Percentiles rank a stretch among this genome's conserved stretches.
These are phyloP conservation scores for Protobothrops flavoviridis DNA, from an alignment of 2,113 vertebrate species.

Conservation along the genomic window DNA sequence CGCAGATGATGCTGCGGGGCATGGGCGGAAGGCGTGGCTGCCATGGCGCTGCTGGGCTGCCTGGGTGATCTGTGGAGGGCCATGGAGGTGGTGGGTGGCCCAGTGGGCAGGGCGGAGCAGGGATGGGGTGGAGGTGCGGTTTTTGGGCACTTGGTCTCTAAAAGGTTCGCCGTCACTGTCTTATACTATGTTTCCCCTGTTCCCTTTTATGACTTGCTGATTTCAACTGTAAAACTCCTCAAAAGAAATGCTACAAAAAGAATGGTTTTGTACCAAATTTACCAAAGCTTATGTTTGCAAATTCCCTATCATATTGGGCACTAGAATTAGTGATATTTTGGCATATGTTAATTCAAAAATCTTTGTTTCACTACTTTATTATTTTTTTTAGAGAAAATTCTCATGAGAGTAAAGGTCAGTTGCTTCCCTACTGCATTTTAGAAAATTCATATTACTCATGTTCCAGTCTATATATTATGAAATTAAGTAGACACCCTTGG, in stretches of 20 bases:
- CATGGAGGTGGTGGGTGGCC: too few relatives aligned
- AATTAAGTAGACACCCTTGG: conserved; percentile 82
- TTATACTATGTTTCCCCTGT: not conserved
- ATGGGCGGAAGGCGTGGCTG: too few relatives aligned
- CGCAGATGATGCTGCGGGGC: too few relatives aligned
- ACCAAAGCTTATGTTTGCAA: not conserved
- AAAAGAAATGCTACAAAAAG: not conserved
- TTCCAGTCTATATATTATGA: conserved; percentile 84
- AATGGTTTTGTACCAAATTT: conserved; percentile 23
- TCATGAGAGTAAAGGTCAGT: conserved; percentile 75
- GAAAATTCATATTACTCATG: conserved; percentile 73
- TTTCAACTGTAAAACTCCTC: not conserved
- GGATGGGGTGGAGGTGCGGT: too few relatives aligned
- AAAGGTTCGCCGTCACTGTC: not conserved
- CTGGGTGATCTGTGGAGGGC: too few relatives aligned
- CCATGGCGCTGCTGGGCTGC: too few relatives aligned
- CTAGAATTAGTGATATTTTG: conserved; percentile 49
- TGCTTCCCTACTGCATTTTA: conserved; percentile 78
- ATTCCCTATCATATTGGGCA: conserved; percentile 24
- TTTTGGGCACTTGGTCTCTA: too few relatives aligned
- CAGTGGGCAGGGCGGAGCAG: too few relatives aligned
- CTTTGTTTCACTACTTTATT: conserved; percentile 60
- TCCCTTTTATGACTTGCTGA: not conserved
- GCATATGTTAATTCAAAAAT: conserved; percentile 70
- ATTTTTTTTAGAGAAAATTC: conserved; percentile 71